Base-by-base conservation (phyloP, 2,113 vertebrate species). In the Tetrax tetrax region DNA sequence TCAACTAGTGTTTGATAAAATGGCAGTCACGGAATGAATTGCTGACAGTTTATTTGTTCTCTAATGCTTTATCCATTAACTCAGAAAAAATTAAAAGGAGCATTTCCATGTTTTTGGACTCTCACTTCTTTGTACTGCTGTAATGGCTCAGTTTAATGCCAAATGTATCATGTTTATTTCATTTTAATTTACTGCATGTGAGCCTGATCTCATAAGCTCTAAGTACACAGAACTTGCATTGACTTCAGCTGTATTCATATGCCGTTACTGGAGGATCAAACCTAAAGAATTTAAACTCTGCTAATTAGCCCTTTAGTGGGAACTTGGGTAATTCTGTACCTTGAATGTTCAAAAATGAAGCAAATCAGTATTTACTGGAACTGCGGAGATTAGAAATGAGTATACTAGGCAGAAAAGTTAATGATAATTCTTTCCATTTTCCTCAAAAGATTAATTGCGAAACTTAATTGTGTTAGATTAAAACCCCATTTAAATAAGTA, bases 391-490 rank as follows among this genome's bases (percentile, higher is more conserved):
- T 97, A 97, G 88, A 97, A 97, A 95, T 96, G 45, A 95, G 81
- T 96, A 94, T 92, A 97, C 87, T 66, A 98, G 86, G 71, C 81
- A 89, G 61, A 95, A 87, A 97, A 97, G 65, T 97, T 97, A 95
- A 95, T 97, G 96, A 94, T 97, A 96, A 97, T 98, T 98, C 98
- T 96, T 97, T 97, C 95, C 45, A 93, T 97, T 97, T 96, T 92
- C 87, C 85, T 87, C 88, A 94, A 94, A 95, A 98, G 96, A 98
- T 98, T 98, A 98, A 98, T 98, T 98, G 96, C 92, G 97, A 96
- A 97, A 88, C 83, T 95, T 98, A 97, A 98, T 97, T 97, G 84
- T 94, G 84, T 97, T 97, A 97, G 96, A 98, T 98, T 98, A 98
- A 98, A 97, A 93, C 85, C 72, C 82, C 92, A 97, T 97, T 98